Base-by-base conservation (phyloP, 2,888 invertebrate species). In the Melieria crassipennis region DNA sequence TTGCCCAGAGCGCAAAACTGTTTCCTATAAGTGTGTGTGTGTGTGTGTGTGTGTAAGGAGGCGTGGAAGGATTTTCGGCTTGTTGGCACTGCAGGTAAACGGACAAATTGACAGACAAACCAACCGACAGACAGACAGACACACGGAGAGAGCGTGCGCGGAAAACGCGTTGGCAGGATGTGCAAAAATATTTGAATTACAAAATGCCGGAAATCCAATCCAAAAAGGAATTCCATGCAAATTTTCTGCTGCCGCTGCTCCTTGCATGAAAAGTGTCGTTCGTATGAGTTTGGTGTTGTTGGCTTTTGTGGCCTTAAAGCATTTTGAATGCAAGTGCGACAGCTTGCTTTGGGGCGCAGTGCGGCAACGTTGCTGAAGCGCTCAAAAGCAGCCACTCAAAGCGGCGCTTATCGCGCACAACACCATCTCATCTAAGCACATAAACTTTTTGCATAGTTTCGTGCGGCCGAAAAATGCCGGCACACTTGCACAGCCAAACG, bases 261-360 rank as follows among this genome's bases (percentile, higher is more conserved):
- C 60, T 66, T 58, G 48, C 50, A 66, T 58, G 58, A 47, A 50
- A 66, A 58, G 66, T 66, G 66, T 56, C 57, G 60, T 58, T 66
- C 30, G 4, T 58, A 48, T 66, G 13, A 58, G 60, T 42, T 43
- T 13, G 50, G 43, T 66, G 66, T 58, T 66, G 57, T 48, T 58
- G 60, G 57, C 48, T 50, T 30, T 50, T 43, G 66, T 66, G 42
- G 60, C 60, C 50, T 42, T 10, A 30, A 16, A 9, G 43, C 16
- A 13, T 64, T 64, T 58, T 56, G 30, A 58, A 57, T 30, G 30
- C 30, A 30, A 30, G 30, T 30, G 30, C 30, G 30, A 30, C 30
- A 66, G 66, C 58, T 13, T 42, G 48, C 48, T 42, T 66, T 50
- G 10, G 43, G 66, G 66, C 66, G n/a, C 66, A 58, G 13, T 55